Evolutionary conservation across 2,113 vertebrate species (phyloP), one percentile per base, ranked within the genome.

Genomic region (Grus americana): DNA sequence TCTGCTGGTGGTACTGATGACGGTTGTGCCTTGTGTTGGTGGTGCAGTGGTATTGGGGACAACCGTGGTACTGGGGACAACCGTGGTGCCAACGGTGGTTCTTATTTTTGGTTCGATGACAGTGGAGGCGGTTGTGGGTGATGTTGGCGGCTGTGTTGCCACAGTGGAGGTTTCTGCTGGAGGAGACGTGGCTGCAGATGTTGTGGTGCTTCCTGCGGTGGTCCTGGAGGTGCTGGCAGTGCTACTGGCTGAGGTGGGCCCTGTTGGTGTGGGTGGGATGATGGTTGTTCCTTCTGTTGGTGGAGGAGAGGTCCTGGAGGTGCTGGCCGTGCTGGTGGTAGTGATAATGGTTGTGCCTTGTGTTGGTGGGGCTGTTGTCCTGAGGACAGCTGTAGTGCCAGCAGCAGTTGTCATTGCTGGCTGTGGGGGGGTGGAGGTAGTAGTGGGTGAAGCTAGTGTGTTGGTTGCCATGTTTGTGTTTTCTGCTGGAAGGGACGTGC

Each of bases 391-490:
- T 0, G 12, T 73, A 2, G 21, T 92, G 9, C 10, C n/a, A 8
- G 4, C 0, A 1, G 55, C 34, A 6, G 38, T n/a, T 15, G 3
- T 34, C 2, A 13, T 12, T 36, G n/a, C 2, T 17, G 34, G 1
- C 2, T 6, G 1, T 1, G 9, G 5, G 12, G 4, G 1, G 2
- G 7, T 16, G 13, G 40, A 26, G 24, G 38, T 1, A 2, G 14
- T 78, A 20, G 4, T 26, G 1, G 1, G 0, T 4, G 84, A 34
- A 5, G 17, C 0, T 3, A 10, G 2, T 1, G 20, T 0, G 3
- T 9, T 3, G 0, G 23, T 81, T 15, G 0, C 1, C 9, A 5
- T 1, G 1, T 4, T 8, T 0, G 10, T 22, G 0, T 5, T 6
- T 38, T 6, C 8, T 24, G 2, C 3, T 19, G 5, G 3, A 1